Evolutionary conservation across 2,888 invertebrate genomes (phyloP).

Genomic region (Stegana nigrithorax): DNA sequence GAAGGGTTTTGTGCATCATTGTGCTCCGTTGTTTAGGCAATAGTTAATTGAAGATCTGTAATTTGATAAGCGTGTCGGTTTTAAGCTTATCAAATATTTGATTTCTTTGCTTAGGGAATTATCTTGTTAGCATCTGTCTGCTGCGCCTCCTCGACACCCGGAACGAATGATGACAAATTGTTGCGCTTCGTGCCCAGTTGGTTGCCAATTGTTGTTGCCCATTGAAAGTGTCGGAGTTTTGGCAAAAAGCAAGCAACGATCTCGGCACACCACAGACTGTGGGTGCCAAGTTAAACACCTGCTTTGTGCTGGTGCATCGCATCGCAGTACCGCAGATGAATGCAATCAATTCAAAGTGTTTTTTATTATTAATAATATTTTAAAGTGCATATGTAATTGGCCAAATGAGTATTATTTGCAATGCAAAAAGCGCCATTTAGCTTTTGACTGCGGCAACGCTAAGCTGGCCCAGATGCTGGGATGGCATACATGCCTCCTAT

Average conservation of each 20-base stretch:
- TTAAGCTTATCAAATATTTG: conserved; percentile 13
- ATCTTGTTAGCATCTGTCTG: conserved; percentile 47
- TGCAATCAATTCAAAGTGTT: too few species aligned
- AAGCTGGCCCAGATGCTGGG: too few species aligned
- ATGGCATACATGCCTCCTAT: too few species aligned
- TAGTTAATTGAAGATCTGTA: conserved; percentile 57
- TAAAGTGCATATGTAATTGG: conserved; percentile 15
- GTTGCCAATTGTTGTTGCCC: too few species aligned
- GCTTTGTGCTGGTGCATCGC: too few species aligned
- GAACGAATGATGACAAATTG: conserved; percentile 43
- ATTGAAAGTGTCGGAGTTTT: too few species aligned
- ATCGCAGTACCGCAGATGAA: too few species aligned
- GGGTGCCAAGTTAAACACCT: too few species aligned
- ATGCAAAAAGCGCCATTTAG: conserved; percentile 1
- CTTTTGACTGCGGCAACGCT: not conserved
- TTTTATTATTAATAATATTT: conserved; percentile 6
- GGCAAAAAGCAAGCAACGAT: too few species aligned
- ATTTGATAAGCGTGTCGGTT: conserved; percentile 46
- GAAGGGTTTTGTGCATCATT: conserved; percentile 31
- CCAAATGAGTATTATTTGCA: conserved; percentile 5
- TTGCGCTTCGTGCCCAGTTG: too few species aligned
- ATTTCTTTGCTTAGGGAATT: conserved; percentile 42
- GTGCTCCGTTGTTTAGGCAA: not conserved
- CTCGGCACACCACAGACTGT: too few species aligned
- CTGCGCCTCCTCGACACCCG: conserved; percentile 51